Evolutionary conservation across 2,888 invertebrate genomes (phyloP).

Genomic region (Gisinianus flammeolus): DNA sequence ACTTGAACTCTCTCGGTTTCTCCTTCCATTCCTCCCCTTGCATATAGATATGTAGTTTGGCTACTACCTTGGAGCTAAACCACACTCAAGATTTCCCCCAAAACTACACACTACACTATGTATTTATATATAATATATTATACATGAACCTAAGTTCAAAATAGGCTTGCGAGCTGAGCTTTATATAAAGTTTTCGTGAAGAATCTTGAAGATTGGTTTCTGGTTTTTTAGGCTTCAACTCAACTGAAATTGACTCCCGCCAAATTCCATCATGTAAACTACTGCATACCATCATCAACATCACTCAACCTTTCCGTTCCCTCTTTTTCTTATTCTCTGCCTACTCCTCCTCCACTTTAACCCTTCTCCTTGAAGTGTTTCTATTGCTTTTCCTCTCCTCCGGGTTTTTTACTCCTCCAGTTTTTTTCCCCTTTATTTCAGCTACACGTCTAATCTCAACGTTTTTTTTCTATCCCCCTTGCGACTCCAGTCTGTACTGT

Average conservation of each 20-base stretch:
- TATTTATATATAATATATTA: background rate
- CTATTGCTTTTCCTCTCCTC: background rate
- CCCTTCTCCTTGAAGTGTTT: no score
- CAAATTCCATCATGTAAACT: constrained; percentile 13
- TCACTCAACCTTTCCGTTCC: background rate
- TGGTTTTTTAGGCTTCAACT: background rate
- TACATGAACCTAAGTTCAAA: background rate
- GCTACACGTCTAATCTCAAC: no score
- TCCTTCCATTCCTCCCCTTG: background rate
- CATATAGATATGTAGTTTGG: background rate
- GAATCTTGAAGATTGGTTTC: no score
- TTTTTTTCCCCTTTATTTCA: no score
- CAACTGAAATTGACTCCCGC: constrained; percentile 19
- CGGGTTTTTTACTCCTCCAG: background rate
- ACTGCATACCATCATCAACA: constrained; percentile 4
- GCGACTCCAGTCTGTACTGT: no score
- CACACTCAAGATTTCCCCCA: background rate
- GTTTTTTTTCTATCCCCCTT: no score
- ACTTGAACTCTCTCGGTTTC: constrained; percentile 2
- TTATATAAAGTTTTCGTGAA: background rate
- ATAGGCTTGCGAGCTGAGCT: background rate
- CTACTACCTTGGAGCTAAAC: no score
- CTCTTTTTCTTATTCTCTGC: background rate
- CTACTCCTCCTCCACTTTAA: background rate
- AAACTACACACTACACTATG: background rate